Evolutionary conservation across 2,888 invertebrate species (phyloP).

Genomic region (Biston betularia): DNA sequence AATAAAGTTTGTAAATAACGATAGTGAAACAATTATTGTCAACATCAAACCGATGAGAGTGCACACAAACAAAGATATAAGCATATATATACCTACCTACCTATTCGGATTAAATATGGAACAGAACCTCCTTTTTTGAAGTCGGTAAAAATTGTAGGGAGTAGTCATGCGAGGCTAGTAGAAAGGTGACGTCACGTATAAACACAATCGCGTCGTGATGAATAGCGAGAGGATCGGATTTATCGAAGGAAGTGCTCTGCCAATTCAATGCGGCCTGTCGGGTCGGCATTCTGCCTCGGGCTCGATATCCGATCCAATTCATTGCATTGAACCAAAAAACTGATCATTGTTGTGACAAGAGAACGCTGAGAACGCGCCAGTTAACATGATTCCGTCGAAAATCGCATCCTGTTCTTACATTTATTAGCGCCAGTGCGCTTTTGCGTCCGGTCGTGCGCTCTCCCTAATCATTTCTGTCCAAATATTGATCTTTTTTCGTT

Average conservation of each 20-base stretch:
- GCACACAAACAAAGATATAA: too few relatives aligned
- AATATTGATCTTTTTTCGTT: conserved; percentile 83
- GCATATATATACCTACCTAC: too few relatives aligned
- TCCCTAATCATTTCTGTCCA: conserved; percentile 81
- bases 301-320: conserved; percentile 76
- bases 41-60: too few relatives aligned
- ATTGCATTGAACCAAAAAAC: conserved; percentile 59
- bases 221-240: conserved; percentile 58
- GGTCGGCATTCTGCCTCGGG: conserved; percentile 54
- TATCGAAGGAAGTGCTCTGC: conserved; percentile 65
- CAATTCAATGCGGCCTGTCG: conserved; percentile 63
- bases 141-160: too few relatives aligned
- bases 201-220: conserved; percentile 52
- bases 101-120: too few relatives aligned
- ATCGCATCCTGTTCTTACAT: conserved; percentile 81
- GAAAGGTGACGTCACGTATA: conserved; percentile 16
- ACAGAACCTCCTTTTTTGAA: too few relatives aligned
- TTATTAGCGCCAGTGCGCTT: conserved; percentile 75
- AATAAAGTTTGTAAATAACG: too few relatives aligned
- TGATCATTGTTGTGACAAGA: conserved; percentile 72
- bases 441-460: conserved; percentile 73
- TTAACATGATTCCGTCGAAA: conserved; percentile 79
- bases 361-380: conserved; percentile 71
- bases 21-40: too few relatives aligned
- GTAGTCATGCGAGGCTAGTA: not conserved